Evolutionary conservation across 2,113 vertebrate genomes (phyloP).

Genomic region (Willisornis vidua): DNA sequence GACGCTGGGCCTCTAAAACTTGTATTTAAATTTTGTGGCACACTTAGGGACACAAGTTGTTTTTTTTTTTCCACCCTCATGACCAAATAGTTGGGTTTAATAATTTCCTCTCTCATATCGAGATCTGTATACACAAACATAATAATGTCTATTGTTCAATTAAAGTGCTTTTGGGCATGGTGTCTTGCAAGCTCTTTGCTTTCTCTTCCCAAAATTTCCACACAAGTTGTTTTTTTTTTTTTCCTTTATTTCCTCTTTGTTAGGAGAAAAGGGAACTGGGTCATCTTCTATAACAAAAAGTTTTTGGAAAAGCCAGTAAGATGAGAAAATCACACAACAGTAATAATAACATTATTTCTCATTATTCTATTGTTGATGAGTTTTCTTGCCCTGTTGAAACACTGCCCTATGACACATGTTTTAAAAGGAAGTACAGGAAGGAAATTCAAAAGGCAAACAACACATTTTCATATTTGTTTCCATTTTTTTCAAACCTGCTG

Average conservation of each 20-base stretch:
- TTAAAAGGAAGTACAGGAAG: background rate
- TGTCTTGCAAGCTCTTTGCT: background rate
- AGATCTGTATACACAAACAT: background rate
- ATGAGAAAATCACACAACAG: background rate
- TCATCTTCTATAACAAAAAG: background rate
- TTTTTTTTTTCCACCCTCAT: background rate
- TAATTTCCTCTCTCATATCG: slow-evolving; percentile 34
- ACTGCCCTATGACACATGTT: background rate
- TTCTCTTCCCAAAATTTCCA: background rate
- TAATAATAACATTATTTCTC: background rate
- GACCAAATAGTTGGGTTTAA: slow-evolving; percentile 7
- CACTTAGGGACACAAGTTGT: background rate
- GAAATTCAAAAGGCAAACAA: background rate
- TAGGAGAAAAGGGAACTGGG: background rate
- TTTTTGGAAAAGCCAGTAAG: background rate
- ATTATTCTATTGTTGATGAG: background rate
- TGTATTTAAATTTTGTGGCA: slow-evolving; percentile 14
- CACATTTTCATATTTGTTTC: background rate
- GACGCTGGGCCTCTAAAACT: background rate
- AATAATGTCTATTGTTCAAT: background rate
- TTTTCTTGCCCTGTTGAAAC: background rate
- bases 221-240: background rate
- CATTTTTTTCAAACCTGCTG: background rate
- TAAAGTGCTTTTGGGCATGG: background rate
- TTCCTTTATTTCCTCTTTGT: background rate